Conservation (phyloP, 1,140 invertebrate species). For the Musca vetustissima region DNA sequence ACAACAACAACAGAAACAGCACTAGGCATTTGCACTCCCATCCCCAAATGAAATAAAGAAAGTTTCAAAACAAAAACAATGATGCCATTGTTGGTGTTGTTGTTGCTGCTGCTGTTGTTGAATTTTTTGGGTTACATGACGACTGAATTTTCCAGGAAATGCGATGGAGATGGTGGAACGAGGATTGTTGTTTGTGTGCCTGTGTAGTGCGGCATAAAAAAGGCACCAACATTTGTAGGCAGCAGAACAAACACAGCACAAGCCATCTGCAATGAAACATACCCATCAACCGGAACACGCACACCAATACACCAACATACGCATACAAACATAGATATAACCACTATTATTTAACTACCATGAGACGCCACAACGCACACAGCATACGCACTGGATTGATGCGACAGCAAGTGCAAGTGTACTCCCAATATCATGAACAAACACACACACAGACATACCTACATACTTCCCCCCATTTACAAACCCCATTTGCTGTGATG, state of each 20-base stretch:
- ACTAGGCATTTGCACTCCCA: no score
- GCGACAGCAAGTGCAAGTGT: slow-evolving; percentile 13
- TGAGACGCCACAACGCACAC: background rate
- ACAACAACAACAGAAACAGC: no score
- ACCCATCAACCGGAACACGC: background rate
- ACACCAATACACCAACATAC: background rate
- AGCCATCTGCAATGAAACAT: slow-evolving; percentile 16
- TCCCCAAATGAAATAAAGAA: no score
- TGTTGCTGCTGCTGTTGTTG: no score
- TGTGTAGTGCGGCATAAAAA: no score
- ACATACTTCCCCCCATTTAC: background rate
- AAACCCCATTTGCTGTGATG: background rate
- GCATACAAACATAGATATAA: background rate
- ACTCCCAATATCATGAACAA: background rate
- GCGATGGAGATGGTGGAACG: no score
- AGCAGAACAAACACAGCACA: background rate
- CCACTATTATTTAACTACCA: slow-evolving; percentile 15
- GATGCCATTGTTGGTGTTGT: no score
- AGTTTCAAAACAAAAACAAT: no score
- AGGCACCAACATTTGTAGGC: background rate
- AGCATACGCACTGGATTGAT: background rate
- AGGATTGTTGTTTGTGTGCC: no score
- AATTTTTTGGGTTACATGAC: no score
- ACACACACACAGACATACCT: no score
- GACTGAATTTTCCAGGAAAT: no score